Evolutionary conservation across 2,113 vertebrate species (phyloP).

Genomic region (Irena cyanogastra): DNA sequence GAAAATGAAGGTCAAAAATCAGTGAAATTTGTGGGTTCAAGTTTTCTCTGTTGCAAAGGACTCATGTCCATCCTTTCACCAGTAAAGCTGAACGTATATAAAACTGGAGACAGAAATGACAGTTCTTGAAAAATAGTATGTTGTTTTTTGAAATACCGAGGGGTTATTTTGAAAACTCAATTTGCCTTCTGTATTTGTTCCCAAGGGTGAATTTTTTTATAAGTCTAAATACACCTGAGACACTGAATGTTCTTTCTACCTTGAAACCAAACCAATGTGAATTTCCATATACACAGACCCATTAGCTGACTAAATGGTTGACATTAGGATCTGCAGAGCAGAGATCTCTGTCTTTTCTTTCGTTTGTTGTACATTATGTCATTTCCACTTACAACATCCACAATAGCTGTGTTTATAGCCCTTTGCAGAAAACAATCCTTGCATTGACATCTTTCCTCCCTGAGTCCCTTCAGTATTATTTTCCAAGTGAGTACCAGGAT

Average conservation of each 20-base stretch:
- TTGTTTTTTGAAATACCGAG: background rate
- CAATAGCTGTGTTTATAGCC: background rate
- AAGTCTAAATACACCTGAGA: background rate
- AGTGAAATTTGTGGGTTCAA: accelerated
- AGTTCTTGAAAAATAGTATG: background rate
- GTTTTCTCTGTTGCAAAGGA: background rate
- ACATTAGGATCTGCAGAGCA: background rate
- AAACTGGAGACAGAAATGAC: background rate
- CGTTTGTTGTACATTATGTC: background rate
- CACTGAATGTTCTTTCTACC: background rate
- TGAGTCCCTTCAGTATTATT: background rate
- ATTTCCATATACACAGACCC: background rate
- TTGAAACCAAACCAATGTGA: background rate
- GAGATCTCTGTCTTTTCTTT: background rate
- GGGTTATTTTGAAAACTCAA: background rate
- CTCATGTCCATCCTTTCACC: background rate
- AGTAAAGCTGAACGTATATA: background rate
- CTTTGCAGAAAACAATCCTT: background rate
- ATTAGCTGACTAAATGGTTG: background rate
- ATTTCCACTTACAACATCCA: background rate
- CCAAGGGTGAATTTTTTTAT: background rate
- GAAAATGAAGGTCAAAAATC: background rate
- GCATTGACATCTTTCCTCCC: background rate
- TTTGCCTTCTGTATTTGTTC: background rate
- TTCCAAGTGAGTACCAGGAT: background rate